A percentile compares a stretch with the other conserved stretches of the same genome.
These are phyloP conservation scores for Acrocephalus arundinaceus DNA, from an alignment of 2,113 vertebrate species.

Conservation along the genomic window DNA sequence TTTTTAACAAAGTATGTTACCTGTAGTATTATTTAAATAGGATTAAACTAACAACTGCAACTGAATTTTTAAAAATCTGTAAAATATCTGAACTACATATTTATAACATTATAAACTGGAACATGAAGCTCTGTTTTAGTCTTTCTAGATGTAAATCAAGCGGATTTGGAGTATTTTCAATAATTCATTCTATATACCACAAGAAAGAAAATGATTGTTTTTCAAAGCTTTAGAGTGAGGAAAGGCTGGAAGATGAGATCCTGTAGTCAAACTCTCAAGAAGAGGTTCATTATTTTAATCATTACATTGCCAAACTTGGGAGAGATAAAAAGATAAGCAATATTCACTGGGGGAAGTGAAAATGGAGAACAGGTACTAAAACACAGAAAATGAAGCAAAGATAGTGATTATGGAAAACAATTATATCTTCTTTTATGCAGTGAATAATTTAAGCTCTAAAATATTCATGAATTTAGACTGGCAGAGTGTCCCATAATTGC, in stretches of 20 bases:
- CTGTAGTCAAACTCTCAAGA: background rate
- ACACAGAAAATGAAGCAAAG: background rate
- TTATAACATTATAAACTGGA: background rate
- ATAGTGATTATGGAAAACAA: background rate
- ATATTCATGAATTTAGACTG: background rate
- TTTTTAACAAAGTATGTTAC: background rate
- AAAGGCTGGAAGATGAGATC: background rate
- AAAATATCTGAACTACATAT: background rate
- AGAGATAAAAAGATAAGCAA: background rate
- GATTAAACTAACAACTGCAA: background rate
- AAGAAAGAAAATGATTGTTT: background rate
- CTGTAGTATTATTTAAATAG: background rate
- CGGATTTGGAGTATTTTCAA: background rate
- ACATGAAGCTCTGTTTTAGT: background rate
- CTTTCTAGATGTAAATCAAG: background rate
- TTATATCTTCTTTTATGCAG: background rate
- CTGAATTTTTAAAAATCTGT: background rate
- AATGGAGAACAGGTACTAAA: background rate
- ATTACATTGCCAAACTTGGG: background rate
- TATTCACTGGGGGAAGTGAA: background rate
- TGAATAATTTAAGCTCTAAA: background rate
- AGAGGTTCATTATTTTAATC: slow-evolving; percentile 12
- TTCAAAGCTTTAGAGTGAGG: background rate
- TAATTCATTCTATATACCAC: background rate
- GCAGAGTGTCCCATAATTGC: background rate